Conservation (phyloP, 2,888 invertebrate species). For the Pecten maximus region DNA sequence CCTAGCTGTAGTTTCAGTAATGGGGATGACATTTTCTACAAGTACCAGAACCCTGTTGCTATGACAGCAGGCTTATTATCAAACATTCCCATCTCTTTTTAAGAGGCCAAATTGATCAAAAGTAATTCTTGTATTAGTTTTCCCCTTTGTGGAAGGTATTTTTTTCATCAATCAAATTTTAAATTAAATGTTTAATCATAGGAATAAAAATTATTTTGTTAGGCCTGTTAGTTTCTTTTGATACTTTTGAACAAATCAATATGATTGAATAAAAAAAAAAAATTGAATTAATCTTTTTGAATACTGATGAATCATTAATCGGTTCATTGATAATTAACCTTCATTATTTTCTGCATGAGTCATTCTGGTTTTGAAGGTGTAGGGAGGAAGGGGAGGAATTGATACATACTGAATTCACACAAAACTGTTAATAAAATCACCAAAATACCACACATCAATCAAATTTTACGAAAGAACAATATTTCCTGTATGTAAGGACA, state of each 20-base stretch:
- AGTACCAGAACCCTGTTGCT: not conserved
- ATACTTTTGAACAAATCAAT: too few relatives aligned
- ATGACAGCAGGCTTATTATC: not conserved
- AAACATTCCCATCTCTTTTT: not conserved
- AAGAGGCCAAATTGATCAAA: not conserved
- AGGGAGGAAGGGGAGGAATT: not conserved
- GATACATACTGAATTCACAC: not conserved
- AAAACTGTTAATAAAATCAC: not conserved
- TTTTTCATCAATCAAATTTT: not conserved
- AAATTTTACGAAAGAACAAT: not conserved
- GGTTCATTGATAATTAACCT: not conserved
- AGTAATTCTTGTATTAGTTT: not conserved
- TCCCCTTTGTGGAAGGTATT: not conserved
- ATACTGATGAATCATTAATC: not conserved
- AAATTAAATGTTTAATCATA: too few relatives aligned
- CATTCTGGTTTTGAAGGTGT: not conserved
- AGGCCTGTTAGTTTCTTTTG: too few relatives aligned
- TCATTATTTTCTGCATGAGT: not conserved
- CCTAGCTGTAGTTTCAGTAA: not conserved
- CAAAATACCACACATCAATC: constrained; percentile 18
- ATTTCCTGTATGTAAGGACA: not conserved
- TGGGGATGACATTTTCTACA: constrained; percentile 14
- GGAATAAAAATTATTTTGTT: not conserved
- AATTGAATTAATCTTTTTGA: not conserved
- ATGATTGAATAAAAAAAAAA: too few relatives aligned